Percentiles rank a stretch among this genome's conserved stretches.
phyloP scores from a whole-genome alignment of 2,797 vertebrate genomes.

The Echiichthys vipera region DNA sequence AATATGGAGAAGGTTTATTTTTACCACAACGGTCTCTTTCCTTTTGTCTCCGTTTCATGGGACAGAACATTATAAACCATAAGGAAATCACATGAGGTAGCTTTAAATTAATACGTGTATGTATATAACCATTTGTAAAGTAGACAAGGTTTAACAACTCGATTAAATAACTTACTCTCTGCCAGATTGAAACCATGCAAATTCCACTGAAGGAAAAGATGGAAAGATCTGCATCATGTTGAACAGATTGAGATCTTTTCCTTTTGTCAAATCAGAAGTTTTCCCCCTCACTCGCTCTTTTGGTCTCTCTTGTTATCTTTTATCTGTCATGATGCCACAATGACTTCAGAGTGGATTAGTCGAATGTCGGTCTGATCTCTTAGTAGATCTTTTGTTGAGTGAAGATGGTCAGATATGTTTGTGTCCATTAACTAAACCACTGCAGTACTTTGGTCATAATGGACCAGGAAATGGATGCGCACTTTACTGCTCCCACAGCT shows the following conservation, averaged over 20 bases:
- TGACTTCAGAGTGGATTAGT: background rate
- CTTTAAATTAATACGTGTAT: background rate
- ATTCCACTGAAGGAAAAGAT: slow-evolving; percentile 7
- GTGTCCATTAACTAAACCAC: slow-evolving; percentile 31
- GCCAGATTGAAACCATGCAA: background rate
- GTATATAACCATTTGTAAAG: background rate
- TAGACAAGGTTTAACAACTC: background rate
- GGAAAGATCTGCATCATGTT: background rate
- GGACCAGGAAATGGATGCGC: slow-evolving; percentile 40
- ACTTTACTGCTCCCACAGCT: background rate
- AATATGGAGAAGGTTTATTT: slow-evolving; percentile 12
- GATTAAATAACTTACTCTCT: background rate
- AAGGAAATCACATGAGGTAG: background rate
- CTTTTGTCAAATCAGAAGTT: background rate
- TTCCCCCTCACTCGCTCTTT: background rate
- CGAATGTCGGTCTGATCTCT: too few species aligned
- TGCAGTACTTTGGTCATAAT: slow-evolving; percentile 53
- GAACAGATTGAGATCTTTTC: slow-evolving; percentile 11
- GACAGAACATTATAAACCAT: background rate
- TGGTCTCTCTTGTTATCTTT: too few species aligned
- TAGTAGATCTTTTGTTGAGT: background rate
- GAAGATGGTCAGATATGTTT: background rate
- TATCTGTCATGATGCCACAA: background rate
- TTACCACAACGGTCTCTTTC: background rate
- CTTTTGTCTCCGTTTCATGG: background rate